phyloP scores from a whole-genome alignment of 2,888 invertebrate genomes.

The Meliscaeva auricollis region DNA sequence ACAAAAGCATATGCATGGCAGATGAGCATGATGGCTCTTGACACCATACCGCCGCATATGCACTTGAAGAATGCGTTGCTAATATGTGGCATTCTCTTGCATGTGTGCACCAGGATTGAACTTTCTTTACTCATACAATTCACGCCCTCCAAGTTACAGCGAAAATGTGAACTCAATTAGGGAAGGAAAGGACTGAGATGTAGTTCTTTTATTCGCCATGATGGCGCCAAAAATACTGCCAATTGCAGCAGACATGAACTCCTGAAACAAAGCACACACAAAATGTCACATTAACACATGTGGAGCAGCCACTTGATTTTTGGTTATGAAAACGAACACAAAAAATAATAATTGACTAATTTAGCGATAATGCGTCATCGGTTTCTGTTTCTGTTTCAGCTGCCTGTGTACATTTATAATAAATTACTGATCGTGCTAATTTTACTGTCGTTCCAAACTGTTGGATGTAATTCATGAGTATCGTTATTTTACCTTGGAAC shows the following conservation, averaged over 20 bases:
- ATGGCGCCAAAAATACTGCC: slow-evolving; percentile 60
- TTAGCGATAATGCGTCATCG: slow-evolving; percentile 21
- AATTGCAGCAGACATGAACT: slow-evolving; percentile 25
- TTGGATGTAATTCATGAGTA: slow-evolving; percentile 2
- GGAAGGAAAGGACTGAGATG: slow-evolving; percentile 45
- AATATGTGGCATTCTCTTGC: slow-evolving; percentile 37
- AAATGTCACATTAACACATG: slow-evolving; percentile 36
- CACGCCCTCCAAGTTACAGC: slow-evolving; percentile 28
- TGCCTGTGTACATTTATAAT: not conserved
- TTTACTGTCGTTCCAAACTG: slow-evolving; percentile 19
- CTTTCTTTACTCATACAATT: not conserved
- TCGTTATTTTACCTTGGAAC: slow-evolving; percentile 2
- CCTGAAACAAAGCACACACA: not conserved
- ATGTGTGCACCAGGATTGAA: slow-evolving; percentile 20
- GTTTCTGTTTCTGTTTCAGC: not conserved
- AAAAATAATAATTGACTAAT: not conserved
- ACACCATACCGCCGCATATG: slow-evolving; percentile 65
- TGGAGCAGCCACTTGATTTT: not conserved
- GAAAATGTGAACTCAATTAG: slow-evolving; percentile 70
- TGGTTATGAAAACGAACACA: not conserved
- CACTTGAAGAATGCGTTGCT: slow-evolving; percentile 68
- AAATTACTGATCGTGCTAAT: slow-evolving; percentile 25
- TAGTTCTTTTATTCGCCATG: slow-evolving; percentile 40
- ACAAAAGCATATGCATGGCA: slow-evolving; percentile 62
- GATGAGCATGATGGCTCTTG: slow-evolving; percentile 70